These are phyloP conservation scores for Gymnoscopelus braueri DNA, from an alignment of 2,797 vertebrate genomes.

Conservation along the genomic window DNA sequence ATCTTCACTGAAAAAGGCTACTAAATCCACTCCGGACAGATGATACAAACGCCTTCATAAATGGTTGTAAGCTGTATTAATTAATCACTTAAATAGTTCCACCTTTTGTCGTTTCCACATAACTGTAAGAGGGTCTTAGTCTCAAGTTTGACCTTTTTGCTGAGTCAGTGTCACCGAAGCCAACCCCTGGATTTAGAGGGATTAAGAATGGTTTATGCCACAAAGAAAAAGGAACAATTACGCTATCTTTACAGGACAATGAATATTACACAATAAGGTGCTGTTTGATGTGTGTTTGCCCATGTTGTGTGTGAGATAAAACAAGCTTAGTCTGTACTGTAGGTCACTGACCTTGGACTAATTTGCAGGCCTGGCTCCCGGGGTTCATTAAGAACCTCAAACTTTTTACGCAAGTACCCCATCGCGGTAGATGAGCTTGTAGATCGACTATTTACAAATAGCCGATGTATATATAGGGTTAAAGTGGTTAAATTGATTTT, in stretches of 20 bases:
- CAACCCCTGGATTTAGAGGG: constrained; percentile 23
- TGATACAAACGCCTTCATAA: constrained; percentile 75
- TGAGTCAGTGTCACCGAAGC: constrained; percentile 51
- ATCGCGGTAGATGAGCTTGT: too few species aligned
- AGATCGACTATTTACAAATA: too few species aligned
- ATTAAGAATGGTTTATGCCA: constrained; percentile 58
- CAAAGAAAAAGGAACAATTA: constrained; percentile 45
- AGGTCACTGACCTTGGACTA: too few species aligned
- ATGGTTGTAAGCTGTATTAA: constrained; percentile 77
- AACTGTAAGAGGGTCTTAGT: constrained; percentile 52
- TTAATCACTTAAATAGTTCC: constrained; percentile 68
- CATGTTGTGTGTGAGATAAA: too few species aligned
- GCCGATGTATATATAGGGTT: too few species aligned
- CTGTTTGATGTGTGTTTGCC: constrained; percentile 26
- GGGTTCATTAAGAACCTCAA: too few species aligned
- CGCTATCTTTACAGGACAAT: constrained; percentile 25
- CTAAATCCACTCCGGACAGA: constrained; percentile 73
- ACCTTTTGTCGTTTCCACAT: constrained; percentile 62
- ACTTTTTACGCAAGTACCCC: too few species aligned
- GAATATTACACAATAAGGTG: constrained; percentile 38
- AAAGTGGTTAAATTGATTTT: too few species aligned
- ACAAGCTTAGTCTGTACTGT: too few species aligned
- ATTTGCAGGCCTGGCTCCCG: too few species aligned
- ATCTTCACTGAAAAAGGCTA: constrained; percentile 70
- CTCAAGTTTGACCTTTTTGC: constrained; percentile 44